Percentiles rank a stretch among this genome's conserved stretches.
phyloP scores from a whole-genome alignment of 30 jellyfish, hydroid and myxozoan genomes.

The Chrysaora quinquecirrha region DNA sequence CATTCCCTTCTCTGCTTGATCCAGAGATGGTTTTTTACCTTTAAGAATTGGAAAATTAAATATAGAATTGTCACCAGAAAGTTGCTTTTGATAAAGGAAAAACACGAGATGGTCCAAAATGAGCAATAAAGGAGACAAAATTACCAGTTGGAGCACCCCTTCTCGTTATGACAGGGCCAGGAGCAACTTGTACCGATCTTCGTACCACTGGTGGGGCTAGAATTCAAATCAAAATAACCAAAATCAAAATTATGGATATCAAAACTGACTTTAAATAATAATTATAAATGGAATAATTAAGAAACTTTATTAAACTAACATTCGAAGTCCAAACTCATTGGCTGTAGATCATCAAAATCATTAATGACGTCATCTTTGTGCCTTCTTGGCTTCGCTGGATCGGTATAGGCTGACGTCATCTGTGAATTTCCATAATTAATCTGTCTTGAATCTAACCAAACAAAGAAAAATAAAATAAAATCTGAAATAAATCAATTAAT shows the following conservation, averaged over 20 bases:
- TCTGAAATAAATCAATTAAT: neutral
- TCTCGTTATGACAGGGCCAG: constrained; percentile 49
- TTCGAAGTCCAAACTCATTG: constrained; percentile 84
- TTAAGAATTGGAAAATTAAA: too few relatives aligned
- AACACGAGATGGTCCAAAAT: too few relatives aligned
- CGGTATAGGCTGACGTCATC: neutral
- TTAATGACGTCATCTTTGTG: constrained; percentile 4
- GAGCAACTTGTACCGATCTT: constrained; percentile 66
- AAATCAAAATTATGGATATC: neutral
- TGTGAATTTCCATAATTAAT: neutral
- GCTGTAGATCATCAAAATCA: constrained; percentile 74
- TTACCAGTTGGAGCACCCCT: constrained; percentile 33
- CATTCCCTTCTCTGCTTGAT: too few relatives aligned
- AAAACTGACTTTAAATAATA: too few relatives aligned
- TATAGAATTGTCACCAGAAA: too few relatives aligned
- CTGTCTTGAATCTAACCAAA: neutral
- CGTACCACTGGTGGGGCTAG: constrained; percentile 57
- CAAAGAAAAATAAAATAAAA: too few relatives aligned
- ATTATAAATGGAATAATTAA: too few relatives aligned
- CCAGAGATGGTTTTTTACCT: too few relatives aligned
- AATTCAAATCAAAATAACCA: neutral
- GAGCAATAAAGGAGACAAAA: too few relatives aligned
- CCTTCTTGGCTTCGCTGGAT: constrained; percentile 45
- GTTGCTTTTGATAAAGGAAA: too few relatives aligned
- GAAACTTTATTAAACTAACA: constrained; percentile 66